A percentile compares a stretch with the other conserved stretches of the same genome.
phyloP scores from a whole-genome alignment of 2,888 invertebrate species.

The Drosophila emarginata region DNA sequence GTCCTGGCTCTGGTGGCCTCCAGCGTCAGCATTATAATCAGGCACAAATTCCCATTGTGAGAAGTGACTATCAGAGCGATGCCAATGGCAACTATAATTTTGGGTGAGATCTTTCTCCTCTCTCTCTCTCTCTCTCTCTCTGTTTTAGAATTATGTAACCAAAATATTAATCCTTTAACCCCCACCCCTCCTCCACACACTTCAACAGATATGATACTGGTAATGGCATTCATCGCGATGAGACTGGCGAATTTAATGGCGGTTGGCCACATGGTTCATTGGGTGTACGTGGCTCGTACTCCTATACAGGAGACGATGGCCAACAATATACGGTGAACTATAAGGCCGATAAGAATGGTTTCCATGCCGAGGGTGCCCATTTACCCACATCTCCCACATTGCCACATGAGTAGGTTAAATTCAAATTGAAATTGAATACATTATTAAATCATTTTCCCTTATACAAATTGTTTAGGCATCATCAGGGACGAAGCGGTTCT shows the following conservation, averaged over 20 bases:
- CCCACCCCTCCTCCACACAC: no score
- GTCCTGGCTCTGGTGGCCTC: conserved; percentile 1
- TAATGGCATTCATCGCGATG: conserved; percentile 86
- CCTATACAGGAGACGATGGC: conserved; percentile 86
- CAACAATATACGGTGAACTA: conserved; percentile 86
- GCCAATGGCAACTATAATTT: conserved; percentile 87
- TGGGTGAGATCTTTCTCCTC: conserved; percentile 83
- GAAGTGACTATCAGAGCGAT: conserved; percentile 85
- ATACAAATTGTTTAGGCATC: conserved; percentile 52
- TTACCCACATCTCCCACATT: conserved; percentile 90
- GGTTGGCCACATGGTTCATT: conserved; percentile 85
- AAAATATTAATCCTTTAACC: neutral
- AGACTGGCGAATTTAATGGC: conserved; percentile 84
- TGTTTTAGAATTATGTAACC: no score
- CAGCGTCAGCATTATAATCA: conserved; percentile 28
- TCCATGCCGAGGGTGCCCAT: conserved; percentile 89
- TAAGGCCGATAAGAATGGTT: conserved; percentile 90
- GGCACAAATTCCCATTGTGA: conserved; percentile 84
- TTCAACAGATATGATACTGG: conserved; percentile 86
- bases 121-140: no score
- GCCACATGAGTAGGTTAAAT: conserved; percentile 82
- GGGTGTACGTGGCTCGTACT: conserved; percentile 86
- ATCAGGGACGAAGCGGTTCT: conserved; percentile 36
- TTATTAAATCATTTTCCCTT: neutral
- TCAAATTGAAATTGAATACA: neutral